These are phyloP conservation scores for Trichonephila clavata DNA, from an alignment of 1,140 invertebrate species.

Conservation along the genomic window DNA sequence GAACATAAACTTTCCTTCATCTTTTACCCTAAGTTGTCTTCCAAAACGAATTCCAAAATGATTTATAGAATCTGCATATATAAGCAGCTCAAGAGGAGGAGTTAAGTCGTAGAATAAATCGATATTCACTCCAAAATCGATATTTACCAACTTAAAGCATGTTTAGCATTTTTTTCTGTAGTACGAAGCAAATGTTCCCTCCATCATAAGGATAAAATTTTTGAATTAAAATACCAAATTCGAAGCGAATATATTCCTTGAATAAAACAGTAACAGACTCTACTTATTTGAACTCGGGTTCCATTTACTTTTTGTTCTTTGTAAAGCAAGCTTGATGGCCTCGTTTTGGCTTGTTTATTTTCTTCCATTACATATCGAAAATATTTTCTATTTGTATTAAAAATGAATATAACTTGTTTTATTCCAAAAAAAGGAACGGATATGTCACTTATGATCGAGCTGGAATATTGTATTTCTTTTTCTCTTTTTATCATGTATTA, in stretches of 20 bases:
- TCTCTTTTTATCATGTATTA: too few species aligned
- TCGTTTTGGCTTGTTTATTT: background rate
- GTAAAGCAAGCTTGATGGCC: background rate
- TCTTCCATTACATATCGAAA: background rate
- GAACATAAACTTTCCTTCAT: background rate
- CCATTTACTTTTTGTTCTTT: too few species aligned
- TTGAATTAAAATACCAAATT: background rate
- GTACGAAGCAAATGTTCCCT: background rate
- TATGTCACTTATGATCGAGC: background rate
- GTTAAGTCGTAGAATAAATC: background rate
- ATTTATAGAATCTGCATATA: constrained; percentile 16
- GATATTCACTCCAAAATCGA: constrained; percentile 16
- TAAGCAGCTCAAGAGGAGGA: background rate
- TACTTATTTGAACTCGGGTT: too few species aligned
- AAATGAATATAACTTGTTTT: background rate
- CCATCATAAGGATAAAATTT: background rate
- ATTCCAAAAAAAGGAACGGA: background rate
- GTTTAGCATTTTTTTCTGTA: background rate
- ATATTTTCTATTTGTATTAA: background rate
- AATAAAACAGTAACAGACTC: background rate
- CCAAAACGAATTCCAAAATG: background rate
- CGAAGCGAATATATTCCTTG: background rate
- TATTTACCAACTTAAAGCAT: background rate
- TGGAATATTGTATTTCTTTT: too few species aligned
- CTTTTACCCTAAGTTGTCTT: background rate